These are phyloP conservation scores for Novumbra hubbsi DNA, from an alignment of 2,797 vertebrate species.

Conservation along the genomic window DNA sequence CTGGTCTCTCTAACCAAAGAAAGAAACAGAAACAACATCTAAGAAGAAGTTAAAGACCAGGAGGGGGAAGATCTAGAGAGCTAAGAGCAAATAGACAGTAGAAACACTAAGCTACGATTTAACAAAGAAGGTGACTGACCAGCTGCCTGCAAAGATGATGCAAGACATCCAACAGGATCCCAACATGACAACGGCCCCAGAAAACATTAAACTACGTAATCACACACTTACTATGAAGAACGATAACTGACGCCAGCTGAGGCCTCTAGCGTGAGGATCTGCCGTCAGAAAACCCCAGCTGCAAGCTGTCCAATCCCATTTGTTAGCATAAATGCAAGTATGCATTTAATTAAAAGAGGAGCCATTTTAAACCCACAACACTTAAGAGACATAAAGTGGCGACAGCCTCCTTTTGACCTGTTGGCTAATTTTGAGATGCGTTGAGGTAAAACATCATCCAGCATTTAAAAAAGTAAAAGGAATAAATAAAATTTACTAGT, in stretches of 20 bases:
- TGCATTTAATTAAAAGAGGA: neutral
- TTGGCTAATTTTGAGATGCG: slow-evolving; percentile 48
- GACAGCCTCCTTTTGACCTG: slow-evolving; percentile 29
- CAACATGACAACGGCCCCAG: slow-evolving; percentile 48
- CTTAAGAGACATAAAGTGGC: neutral
- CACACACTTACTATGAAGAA: neutral
- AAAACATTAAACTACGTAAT: slow-evolving; percentile 10
- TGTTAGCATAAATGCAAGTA: neutral
- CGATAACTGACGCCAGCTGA: neutral
- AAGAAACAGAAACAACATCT: neutral
- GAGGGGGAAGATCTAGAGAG: neutral
- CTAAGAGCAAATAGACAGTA: slow-evolving; percentile 32
- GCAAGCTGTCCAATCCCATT: slow-evolving; percentile 17
- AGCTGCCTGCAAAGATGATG: neutral
- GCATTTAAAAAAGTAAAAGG: slow-evolving; percentile 62
- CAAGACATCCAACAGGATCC: slow-evolving; percentile 45
- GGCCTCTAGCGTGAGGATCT: neutral
- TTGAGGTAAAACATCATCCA: slow-evolving; percentile 71
- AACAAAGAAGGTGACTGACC: slow-evolving; percentile 14
- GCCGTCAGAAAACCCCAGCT: neutral
- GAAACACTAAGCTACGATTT: neutral
- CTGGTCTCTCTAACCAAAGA: neutral
- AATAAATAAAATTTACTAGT: slow-evolving; percentile 53
- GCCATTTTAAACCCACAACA: neutral
- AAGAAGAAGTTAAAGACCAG: neutral